Evolutionary conservation across 2,113 vertebrate genomes (phyloP).

Genomic region (Suncus etruscus): DNA sequence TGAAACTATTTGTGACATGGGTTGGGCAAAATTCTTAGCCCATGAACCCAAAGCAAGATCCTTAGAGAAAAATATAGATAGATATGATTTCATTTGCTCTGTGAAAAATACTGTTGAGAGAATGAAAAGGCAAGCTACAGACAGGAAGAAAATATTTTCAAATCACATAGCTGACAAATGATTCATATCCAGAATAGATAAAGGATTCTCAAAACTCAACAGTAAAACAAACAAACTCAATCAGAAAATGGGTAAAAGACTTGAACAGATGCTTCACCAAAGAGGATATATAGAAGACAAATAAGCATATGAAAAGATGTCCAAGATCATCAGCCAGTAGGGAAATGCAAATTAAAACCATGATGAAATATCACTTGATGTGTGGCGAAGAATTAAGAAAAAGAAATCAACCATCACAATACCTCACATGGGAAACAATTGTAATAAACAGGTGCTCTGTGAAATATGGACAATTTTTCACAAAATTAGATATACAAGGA

Average conservation of each 20-base stretch:
- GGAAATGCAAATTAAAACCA: neutral
- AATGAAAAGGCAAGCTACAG: slow-evolving; percentile 22
- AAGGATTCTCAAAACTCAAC: neutral
- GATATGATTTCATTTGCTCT: neutral
- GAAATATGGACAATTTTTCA: neutral
- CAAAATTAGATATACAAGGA: neutral
- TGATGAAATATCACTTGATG: neutral
- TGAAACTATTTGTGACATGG: neutral
- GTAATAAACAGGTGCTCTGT: neutral
- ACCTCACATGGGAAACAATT: neutral
- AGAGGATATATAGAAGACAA: neutral
- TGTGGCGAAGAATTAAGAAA: neutral
- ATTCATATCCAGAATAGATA: neutral
- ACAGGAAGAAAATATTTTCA: slow-evolving; percentile 18
- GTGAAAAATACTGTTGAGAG: neutral
- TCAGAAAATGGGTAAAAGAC: slow-evolving; percentile 17
- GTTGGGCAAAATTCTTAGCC: neutral
- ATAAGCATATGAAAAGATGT: neutral
- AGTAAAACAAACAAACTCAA: neutral
- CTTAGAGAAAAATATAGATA: neutral
- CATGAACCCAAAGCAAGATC: neutral
- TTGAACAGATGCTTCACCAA: neutral
- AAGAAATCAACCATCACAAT: neutral
- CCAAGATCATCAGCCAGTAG: neutral
- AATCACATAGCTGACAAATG: slow-evolving; percentile 35